Percentiles rank a stretch among this genome's conserved stretches.
Conservation (phyloP, 2,888 invertebrate species). For the Globia sparganii region DNA sequence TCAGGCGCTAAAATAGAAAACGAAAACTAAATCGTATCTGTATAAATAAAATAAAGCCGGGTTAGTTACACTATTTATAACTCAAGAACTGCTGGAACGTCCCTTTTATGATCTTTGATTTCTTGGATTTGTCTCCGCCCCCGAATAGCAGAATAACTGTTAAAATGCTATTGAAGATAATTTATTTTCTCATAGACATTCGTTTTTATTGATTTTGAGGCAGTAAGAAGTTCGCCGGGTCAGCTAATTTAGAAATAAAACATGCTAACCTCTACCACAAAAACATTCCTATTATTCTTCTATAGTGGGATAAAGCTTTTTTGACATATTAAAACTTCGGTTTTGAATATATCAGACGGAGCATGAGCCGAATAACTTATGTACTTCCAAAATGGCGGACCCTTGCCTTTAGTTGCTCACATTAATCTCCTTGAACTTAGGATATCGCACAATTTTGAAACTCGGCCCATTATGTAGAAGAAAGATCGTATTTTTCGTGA, state of each 20-base stretch:
- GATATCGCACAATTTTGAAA: constrained; percentile 34
- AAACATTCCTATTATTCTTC: not conserved
- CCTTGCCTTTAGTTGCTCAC: constrained; percentile 27
- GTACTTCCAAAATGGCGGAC: constrained; percentile 32
- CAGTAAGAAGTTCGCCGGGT: not conserved
- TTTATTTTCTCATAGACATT: not conserved
- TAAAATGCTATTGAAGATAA: not conserved
- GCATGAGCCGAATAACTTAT: constrained; percentile 49
- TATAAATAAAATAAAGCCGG: not conserved
- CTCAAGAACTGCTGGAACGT: not conserved
- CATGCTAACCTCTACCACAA: not conserved
- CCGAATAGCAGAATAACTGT: not conserved
- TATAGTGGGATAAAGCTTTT: constrained; percentile 12
- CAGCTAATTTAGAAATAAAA: not conserved
- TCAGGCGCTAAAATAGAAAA: constrained; percentile 28
- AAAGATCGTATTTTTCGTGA: not conserved
- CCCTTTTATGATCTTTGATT: not conserved
- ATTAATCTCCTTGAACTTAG: constrained; percentile 39
- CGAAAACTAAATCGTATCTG: not conserved
- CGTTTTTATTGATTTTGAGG: not conserved
- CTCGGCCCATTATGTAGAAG: constrained; percentile 25
- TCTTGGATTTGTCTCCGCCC: not conserved
- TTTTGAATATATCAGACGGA: constrained; percentile 46
- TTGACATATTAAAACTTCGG: constrained; percentile 35
- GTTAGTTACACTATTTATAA: not conserved